Conservation (phyloP, 2,888 invertebrate species). For the Clostera curtula region DNA sequence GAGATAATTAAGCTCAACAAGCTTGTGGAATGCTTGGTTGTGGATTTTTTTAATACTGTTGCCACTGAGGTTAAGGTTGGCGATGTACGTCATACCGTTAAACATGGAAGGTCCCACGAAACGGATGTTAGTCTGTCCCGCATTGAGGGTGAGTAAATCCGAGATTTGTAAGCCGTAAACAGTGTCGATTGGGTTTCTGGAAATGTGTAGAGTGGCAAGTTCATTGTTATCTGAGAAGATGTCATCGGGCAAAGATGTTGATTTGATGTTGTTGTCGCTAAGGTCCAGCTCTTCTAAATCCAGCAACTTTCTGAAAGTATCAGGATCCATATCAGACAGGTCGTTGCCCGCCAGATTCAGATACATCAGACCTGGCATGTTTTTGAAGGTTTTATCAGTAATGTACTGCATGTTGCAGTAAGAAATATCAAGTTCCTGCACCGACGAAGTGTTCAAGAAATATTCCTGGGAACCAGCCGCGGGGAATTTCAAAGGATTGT, state of each 20-base stretch:
- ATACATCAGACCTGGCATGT: constrained; percentile 78
- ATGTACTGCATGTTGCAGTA: constrained; percentile 80
- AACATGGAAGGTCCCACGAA: constrained; percentile 79
- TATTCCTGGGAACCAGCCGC: constrained; percentile 55
- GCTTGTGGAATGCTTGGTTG: constrained; percentile 79
- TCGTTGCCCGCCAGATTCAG: constrained; percentile 81
- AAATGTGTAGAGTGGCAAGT: constrained; percentile 79
- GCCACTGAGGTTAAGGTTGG: constrained; percentile 79
- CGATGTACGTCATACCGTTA: constrained; percentile 76
- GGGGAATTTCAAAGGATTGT: constrained; percentile 76
- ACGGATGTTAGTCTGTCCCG: constrained; percentile 80
- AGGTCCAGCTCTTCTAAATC: constrained; percentile 83
- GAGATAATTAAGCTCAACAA: constrained; percentile 79
- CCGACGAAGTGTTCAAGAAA: constrained; percentile 75
- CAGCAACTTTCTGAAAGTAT: constrained; percentile 76
- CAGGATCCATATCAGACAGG: constrained; percentile 74
- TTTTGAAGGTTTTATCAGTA: constrained; percentile 77
- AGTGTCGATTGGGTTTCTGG: constrained; percentile 79
- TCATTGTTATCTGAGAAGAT: constrained; percentile 79
- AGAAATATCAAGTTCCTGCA: constrained; percentile 83
- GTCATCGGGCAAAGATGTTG: constrained; percentile 76
- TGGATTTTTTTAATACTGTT: constrained; percentile 81
- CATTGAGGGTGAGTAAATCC: constrained; percentile 79
- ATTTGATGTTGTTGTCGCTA: constrained; percentile 79
- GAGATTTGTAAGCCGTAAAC: constrained; percentile 77